These are phyloP conservation scores for Myzus persicae DNA, from an alignment of 1,140 invertebrate genomes.

Conservation along the genomic window DNA sequence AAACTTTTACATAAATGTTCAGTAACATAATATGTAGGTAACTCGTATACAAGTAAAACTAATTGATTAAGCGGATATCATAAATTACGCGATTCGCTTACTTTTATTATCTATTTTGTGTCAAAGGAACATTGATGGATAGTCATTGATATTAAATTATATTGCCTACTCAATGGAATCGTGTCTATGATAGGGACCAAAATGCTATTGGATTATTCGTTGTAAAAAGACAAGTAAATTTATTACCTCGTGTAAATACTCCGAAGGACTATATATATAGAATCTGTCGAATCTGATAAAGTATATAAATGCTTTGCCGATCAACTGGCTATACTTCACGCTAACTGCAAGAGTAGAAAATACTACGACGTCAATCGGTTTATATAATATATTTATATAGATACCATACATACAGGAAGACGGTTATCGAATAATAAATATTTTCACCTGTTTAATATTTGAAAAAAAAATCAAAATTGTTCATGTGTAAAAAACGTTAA, in stretches of 20 bases:
- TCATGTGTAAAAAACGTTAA: background rate
- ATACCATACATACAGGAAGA: background rate
- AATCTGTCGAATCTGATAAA: constrained; percentile 48
- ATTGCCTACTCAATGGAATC: constrained; percentile 34
- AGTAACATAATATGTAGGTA: background rate
- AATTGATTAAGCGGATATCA: constrained; percentile 13
- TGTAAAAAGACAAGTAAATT: constrained; percentile 38
- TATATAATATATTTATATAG: background rate
- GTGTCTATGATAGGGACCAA: constrained; percentile 37
- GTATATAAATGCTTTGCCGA: constrained; percentile 16
- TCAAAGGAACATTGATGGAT: constrained; percentile 42
- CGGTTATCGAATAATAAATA: background rate
- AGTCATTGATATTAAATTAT: constrained; percentile 36
- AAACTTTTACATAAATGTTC: constrained; percentile 17
- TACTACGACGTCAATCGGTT: background rate
- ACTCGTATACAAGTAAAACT: background rate
- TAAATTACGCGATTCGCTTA: constrained; percentile 10
- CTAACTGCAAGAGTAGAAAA: constrained; percentile 9
- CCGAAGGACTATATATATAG: background rate
- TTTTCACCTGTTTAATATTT: background rate
- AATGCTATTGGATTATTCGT: constrained; percentile 46
- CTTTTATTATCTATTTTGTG: constrained; percentile 46
- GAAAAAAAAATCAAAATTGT: background rate
- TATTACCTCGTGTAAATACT: constrained; percentile 41
- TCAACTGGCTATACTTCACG: background rate